These are phyloP conservation scores for Peromyscus maniculatus DNA, from an alignment of 2,113 vertebrate genomes.

Conservation along the genomic window DNA sequence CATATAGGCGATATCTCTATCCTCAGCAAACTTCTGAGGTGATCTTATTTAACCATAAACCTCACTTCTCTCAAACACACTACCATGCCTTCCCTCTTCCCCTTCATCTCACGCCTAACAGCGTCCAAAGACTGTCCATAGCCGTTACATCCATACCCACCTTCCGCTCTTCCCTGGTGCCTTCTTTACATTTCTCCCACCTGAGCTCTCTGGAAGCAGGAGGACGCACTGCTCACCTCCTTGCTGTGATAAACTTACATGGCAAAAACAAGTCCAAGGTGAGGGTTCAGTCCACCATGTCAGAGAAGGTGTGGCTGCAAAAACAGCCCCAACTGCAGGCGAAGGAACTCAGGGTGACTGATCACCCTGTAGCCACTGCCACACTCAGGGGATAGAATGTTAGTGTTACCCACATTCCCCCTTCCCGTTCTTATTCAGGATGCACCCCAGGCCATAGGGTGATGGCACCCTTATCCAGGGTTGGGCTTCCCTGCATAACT, in stretches of 20 bases:
- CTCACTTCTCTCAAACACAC: neutral
- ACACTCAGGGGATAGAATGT: no score
- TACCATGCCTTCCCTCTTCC: neutral
- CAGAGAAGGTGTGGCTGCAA: no score
- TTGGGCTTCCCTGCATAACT: neutral
- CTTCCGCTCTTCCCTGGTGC: neutral
- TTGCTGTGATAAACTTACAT: neutral
- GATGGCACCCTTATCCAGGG: neutral
- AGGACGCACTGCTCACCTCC: neutral
- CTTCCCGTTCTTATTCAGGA: neutral
- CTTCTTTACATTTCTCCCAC: neutral
- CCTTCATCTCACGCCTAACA: conserved; percentile 8
- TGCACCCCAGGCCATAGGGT: no score
- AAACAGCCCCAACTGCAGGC: neutral
- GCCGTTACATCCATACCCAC: neutral
- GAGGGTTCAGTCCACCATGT: no score
- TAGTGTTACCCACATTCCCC: no score
- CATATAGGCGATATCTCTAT: neutral
- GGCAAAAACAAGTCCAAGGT: neutral
- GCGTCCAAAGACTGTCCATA: neutral
- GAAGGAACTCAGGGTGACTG: neutral
- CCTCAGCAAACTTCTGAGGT: neutral
- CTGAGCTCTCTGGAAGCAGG: conserved; percentile 31
- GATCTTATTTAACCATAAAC: neutral
- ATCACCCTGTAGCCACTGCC: no score